Conservation (phyloP, 2,113 vertebrate genomes). For the Sporophila hypoxantha region DNA sequence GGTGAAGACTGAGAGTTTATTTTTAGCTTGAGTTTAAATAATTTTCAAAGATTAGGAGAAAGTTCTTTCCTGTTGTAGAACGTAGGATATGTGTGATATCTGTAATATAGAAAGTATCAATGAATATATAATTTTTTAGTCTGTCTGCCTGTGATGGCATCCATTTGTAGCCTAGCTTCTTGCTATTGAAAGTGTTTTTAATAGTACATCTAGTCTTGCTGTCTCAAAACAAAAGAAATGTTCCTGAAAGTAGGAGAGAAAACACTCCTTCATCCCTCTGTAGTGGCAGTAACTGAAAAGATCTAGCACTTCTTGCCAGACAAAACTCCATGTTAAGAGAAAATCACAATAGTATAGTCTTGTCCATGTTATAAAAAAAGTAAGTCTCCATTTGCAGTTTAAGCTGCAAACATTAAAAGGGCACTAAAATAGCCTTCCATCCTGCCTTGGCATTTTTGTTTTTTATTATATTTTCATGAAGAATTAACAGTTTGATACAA, state of each 20-base stretch:
- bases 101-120: not conserved
- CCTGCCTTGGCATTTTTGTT: not conserved
- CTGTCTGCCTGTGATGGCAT: fast-evolving
- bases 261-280: not conserved
- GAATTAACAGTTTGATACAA: slow-evolving; percentile 46
- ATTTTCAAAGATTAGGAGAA: not conserved
- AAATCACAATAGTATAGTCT: not conserved
- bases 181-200: not conserved
- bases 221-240: not conserved
- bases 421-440: not conserved
- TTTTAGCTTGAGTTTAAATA: not conserved
- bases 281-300: not conserved
- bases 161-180: not conserved
- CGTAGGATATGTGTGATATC: not conserved
- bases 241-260: not conserved
- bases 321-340: not conserved
- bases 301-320: not conserved
- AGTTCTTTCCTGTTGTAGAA: not conserved
- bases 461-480: slow-evolving; percentile 19
- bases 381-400: not conserved
- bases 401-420: not conserved
- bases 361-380: not conserved
- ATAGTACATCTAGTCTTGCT: not conserved
- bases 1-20: not conserved
- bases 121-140: not conserved